phyloP scores from a whole-genome alignment of 2,888 invertebrate species.

The Synanthedon formicaeformis region DNA sequence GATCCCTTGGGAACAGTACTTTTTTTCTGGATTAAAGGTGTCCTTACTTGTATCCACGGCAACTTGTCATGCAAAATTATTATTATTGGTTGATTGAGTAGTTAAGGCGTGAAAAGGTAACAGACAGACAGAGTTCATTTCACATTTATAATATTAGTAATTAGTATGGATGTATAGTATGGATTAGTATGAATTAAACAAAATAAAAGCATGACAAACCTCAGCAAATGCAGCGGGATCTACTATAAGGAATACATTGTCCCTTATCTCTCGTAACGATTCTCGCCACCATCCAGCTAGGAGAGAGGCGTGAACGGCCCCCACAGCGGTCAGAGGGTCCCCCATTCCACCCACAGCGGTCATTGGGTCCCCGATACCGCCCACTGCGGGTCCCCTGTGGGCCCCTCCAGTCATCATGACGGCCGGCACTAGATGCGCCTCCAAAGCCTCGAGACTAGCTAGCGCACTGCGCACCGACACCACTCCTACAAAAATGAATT shows the following conservation, averaged over 20 bases:
- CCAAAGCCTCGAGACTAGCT: constrained; percentile 76
- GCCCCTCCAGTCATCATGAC: constrained; percentile 63
- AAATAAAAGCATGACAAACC: constrained; percentile 34
- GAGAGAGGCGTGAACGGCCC: constrained; percentile 43
- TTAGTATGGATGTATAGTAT: too few relatives aligned
- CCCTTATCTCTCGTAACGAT: constrained; percentile 69
- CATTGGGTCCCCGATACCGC: not conserved
- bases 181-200: too few relatives aligned
- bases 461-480: constrained; percentile 73
- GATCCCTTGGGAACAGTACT: too few relatives aligned
- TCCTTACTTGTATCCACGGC: too few relatives aligned
- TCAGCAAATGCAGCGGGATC: constrained; percentile 78
- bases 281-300: constrained; percentile 71
- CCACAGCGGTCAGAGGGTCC: too few relatives aligned
- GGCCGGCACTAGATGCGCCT: constrained; percentile 75
- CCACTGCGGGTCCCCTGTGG: not conserved
- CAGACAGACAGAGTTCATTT: too few relatives aligned
- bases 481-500: constrained; percentile 54
- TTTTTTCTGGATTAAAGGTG: too few relatives aligned
- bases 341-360: not conserved
- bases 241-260: constrained; percentile 74
- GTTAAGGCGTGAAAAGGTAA: too few relatives aligned
- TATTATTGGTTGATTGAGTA: too few relatives aligned
- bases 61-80: too few relatives aligned
- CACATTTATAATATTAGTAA: too few relatives aligned